Percentiles rank a stretch among this genome's conserved stretches.
Evolutionary conservation across 2,888 invertebrate genomes (phyloP).

Genomic region (Lycia hirtaria): DNA sequence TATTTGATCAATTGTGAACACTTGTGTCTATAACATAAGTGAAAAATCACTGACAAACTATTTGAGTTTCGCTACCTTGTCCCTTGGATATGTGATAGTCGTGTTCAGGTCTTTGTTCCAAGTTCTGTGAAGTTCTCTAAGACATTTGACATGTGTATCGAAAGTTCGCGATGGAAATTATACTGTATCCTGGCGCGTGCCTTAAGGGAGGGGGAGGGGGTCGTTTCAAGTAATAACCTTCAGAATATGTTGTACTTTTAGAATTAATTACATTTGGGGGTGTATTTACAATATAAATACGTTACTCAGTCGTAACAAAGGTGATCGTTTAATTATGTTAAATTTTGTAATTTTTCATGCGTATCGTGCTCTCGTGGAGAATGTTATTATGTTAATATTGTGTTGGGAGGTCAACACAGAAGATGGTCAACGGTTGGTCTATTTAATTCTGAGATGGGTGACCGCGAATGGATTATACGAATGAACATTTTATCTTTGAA

Average conservation of each 20-base stretch:
- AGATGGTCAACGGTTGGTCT: no score
- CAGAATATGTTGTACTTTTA: slow-evolving; percentile 11
- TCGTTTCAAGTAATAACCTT: slow-evolving; percentile 6
- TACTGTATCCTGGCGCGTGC: slow-evolving; percentile 49
- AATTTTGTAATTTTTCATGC: no score
- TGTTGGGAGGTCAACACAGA: no score
- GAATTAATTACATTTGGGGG: slow-evolving; percentile 9
- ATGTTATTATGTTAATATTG: no score
- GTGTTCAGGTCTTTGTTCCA: slow-evolving; percentile 6
- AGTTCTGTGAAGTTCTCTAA: slow-evolving; percentile 25
- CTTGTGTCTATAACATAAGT: background rate
- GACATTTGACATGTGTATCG: slow-evolving; percentile 53
- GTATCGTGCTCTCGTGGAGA: no score
- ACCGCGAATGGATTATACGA: no score
- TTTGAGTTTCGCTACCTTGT: background rate
- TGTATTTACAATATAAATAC: background rate
- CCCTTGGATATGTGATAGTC: background rate
- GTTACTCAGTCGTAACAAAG: background rate
- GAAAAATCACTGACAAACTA: background rate
- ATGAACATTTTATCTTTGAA: no score
- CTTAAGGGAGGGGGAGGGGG: no score
- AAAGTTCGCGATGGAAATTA: slow-evolving; percentile 53
- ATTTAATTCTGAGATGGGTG: no score
- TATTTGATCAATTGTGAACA: no score
- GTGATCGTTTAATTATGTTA: background rate